A percentile compares a stretch with the other conserved stretches of the same genome.
These are phyloP conservation scores for Phymanthus crucifer DNA, from an alignment of 92 coral and sea anemone genomes.

Conservation along the genomic window DNA sequence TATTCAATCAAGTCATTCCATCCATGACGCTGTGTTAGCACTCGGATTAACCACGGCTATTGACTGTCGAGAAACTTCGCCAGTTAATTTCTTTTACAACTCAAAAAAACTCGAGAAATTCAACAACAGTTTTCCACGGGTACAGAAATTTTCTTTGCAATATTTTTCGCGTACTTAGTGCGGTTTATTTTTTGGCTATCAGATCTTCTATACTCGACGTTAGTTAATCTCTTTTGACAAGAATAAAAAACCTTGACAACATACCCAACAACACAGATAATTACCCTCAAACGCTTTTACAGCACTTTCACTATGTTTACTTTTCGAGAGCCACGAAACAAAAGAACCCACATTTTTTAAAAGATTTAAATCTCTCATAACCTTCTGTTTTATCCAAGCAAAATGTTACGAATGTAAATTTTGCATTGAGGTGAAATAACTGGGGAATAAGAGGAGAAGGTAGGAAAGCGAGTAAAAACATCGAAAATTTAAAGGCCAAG, in stretches of 20 bases:
- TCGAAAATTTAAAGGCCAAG: too few species aligned
- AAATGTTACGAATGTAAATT: neutral
- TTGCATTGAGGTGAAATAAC: too few species aligned
- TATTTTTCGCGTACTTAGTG: neutral
- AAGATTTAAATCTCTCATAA: neutral
- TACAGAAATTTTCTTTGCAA: neutral
- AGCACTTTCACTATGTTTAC: neutral
- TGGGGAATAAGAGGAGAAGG: too few species aligned
- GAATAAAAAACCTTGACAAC: neutral
- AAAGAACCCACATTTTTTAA: neutral
- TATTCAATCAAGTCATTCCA: conserved; percentile 10
- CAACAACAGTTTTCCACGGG: neutral
- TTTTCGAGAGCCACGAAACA: neutral
- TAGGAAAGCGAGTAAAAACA: neutral
- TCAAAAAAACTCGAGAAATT: neutral
- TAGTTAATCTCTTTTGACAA: neutral
- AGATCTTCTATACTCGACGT: neutral
- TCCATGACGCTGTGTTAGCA: neutral
- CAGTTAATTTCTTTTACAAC: neutral
- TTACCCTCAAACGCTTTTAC: neutral
- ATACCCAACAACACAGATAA: neutral
- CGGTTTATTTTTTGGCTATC: neutral
- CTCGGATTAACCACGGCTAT: neutral
- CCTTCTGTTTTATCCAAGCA: neutral
- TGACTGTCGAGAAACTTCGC: neutral